Base-by-base conservation (phyloP, 2,888 invertebrate genomes). In the Zygaena filipendulae region DNA sequence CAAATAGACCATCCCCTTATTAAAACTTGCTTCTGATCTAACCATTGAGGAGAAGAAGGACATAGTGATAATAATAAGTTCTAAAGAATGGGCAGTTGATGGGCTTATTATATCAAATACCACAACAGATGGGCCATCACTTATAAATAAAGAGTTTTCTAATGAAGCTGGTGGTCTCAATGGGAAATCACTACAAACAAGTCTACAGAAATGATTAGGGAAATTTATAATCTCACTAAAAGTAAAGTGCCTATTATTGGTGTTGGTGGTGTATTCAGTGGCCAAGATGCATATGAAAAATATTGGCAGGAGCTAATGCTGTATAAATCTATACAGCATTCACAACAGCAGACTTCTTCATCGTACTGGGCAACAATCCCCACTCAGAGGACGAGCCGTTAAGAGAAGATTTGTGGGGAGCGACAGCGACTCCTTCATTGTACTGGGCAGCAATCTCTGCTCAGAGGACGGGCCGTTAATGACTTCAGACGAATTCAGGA, bases 41-140 rank as follows among this genome's bases (percentile, higher is more conserved):
- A 85, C 80, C 1, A 58, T 81, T 11, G 75, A 85, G 21, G 94
- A 97, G 51, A 84, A 87, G 49, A 82, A 85, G 43, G 94, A 96
- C 52, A 87, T 98, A 43, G 91, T 91, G 0, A 77, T 84, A 26
- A 88, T 95, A 1, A 71, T 92, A 24, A 70, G 66, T 13, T 72
- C 70, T 27, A 71, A 75, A 25, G 81, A 82, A 11, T 85, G 86
- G 27, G 74, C 81, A 47, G 86, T 99, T 1, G 97, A 98, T 77
- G 99, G 98, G 0, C 71, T 99, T 7, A 91, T 99, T 21, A 85
- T 99, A 5, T 90, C 92, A 3, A 99, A 99, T 59, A 99, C 99
- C 4, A 99, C 98, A 0, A 64, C 91, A n/a, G 77, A 84, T 4
- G 83, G 96, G 23, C 82, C 87, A 4, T 66, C 72, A 33, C 72